Evolutionary conservation across 2,113 vertebrate species (phyloP), one percentile per base, ranked within the genome.

Genomic region (Chunga burmeisteri): DNA sequence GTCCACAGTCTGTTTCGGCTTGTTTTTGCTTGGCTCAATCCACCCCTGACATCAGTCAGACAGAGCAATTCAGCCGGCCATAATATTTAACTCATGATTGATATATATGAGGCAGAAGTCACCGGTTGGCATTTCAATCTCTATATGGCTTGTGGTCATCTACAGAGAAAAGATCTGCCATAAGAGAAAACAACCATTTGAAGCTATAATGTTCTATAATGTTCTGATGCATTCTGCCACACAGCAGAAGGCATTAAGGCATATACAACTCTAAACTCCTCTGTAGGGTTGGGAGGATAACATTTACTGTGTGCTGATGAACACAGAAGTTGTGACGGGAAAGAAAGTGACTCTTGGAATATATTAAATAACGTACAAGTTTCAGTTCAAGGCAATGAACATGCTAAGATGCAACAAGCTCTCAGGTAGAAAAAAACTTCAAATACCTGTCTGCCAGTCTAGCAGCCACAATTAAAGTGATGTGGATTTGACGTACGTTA

Each of bases 41-140:
- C 59, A 81, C n/a, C 40, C 47, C 63, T 88, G 44, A 91, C 55
- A 74, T 88, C 75, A 92, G 52, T 86, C 86, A 94, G 75, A 70
- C 53, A 71, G 23, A 93, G 46, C 47, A 86, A 65, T 93, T 88
- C 77, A 94, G 56, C 47, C 56, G 90, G 56, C 30, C 34, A 58
- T 91, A 85, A 83, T 73, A 92, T 92, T 93, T 94, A 93, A 62
- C 63, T 93, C 72, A 90, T 81, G 72, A 93, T 67, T 90, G 75
- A 94, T 92, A 52, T 52, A 52, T 53, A 21, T 36, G 72, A 92
- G 56, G 49, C 80, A 96, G 79, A 94, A 95, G 29, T 81, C 65
- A 63, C 3, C 0, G 16, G 34, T 0, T 94, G 72, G 55, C 47
- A 9, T 90, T 92, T 70, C 59, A 59, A 47, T 66, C 23, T 47